A percentile compares a stretch with the other conserved stretches of the same genome.
Evolutionary conservation across 1,140 invertebrate genomes (phyloP).

Genomic region (Trissolcus basalis): DNA sequence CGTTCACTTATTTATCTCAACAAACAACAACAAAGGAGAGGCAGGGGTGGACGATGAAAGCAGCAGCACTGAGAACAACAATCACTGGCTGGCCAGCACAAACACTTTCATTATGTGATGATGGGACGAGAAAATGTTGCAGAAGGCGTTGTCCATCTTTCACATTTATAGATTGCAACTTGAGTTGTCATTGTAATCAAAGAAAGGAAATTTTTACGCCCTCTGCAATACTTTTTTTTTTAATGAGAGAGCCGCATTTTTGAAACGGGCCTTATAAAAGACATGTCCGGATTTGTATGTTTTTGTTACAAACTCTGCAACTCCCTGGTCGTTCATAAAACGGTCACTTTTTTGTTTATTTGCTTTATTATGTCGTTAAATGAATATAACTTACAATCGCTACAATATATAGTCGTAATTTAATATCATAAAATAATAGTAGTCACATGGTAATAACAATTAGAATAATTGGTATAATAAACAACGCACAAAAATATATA

Average conservation of each 20-base stretch:
- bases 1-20: not conserved
- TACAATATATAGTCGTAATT: conserved; percentile 53
- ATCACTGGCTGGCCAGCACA: too few relatives aligned
- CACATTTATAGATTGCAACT: too few relatives aligned
- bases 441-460: conserved; percentile 52
- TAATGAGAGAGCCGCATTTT: too few relatives aligned
- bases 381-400: conserved; percentile 49
- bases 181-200: too few relatives aligned
- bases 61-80: not conserved
- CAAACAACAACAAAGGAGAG: not conserved
- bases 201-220: too few relatives aligned
- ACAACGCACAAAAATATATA: conserved; percentile 56
- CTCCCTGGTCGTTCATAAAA: conserved; percentile 26
- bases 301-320: conserved; percentile 12
- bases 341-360: conserved; percentile 26
- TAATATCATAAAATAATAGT: conserved; percentile 56
- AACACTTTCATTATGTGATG: too few relatives aligned
- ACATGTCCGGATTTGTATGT: not conserved
- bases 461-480: conserved; percentile 36
- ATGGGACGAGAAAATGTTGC: not conserved
- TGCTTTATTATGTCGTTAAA: conserved; percentile 46
- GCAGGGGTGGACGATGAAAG: not conserved
- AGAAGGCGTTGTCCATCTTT: not conserved
- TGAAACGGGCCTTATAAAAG: too few relatives aligned
- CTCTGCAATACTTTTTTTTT: too few relatives aligned